Conservation (phyloP, 2,113 vertebrate genomes). For the Urocynchramus pylzowi region DNA sequence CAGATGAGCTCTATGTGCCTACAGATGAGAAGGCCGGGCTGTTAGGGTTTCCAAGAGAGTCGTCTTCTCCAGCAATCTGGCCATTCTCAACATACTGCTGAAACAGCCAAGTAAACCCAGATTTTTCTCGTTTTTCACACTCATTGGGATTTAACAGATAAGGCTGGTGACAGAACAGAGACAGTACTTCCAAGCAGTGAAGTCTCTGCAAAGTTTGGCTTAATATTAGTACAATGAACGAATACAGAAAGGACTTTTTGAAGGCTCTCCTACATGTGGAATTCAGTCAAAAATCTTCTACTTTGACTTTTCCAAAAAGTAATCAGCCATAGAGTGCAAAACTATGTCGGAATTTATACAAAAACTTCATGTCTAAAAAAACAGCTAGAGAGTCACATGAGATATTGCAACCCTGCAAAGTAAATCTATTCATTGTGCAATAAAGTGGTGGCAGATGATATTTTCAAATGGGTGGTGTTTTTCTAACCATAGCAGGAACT, state of each 20-base stretch:
- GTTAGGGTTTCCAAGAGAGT: conserved; percentile 19
- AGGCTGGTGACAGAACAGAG: conserved; percentile 40
- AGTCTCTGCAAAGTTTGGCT: background rate
- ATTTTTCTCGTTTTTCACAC: conserved; percentile 14
- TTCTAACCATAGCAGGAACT: conserved; percentile 25
- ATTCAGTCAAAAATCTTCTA: background rate
- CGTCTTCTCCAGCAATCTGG: conserved; percentile 40
- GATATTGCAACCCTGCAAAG: background rate
- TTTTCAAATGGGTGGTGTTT: conserved; percentile 7
- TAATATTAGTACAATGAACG: background rate
- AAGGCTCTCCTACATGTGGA: background rate
- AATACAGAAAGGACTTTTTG: background rate
- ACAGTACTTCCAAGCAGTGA: background rate
- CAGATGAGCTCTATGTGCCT: conserved; percentile 1
- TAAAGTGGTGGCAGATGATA: background rate
- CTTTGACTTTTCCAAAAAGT: background rate
- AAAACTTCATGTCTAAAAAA: background rate
- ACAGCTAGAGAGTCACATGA: background rate
- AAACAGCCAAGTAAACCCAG: conserved; percentile 36
- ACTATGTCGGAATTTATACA: background rate
- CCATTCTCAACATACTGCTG: background rate
- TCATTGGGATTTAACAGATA: conserved; percentile 38
- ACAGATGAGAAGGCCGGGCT: conserved; percentile 15
- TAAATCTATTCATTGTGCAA: background rate
- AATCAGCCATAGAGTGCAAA: background rate